Evolutionary conservation across 2,113 vertebrate species (phyloP).

Genomic region (Aldabrachelys gigantea): DNA sequence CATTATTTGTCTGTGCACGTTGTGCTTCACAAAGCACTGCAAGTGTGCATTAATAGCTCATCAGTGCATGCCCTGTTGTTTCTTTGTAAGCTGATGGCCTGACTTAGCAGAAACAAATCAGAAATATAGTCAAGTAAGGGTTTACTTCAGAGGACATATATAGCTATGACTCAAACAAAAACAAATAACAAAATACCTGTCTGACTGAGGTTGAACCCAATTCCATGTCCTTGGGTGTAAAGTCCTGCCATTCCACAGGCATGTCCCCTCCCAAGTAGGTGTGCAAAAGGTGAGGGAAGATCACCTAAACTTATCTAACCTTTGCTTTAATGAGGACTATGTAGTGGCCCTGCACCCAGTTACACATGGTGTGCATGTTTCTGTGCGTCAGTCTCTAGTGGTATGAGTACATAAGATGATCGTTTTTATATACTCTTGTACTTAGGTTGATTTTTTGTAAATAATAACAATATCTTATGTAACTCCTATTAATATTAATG

Average conservation of each 20-base stretch:
- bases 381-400: neutral
- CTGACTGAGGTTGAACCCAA: neutral
- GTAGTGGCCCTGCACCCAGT: neutral
- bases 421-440: neutral
- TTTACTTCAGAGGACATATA: neutral
- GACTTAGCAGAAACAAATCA: neutral
- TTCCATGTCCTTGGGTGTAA: neutral
- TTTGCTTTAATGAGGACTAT: neutral
- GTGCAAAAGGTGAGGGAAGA: neutral
- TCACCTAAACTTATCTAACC: neutral
- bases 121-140: neutral
- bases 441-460: neutral
- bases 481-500: neutral
- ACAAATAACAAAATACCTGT: neutral
- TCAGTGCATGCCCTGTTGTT: neutral
- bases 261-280: neutral
- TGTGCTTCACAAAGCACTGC: fast-evolving
- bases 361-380: neutral
- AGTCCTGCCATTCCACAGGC: neutral
- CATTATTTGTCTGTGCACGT: neutral
- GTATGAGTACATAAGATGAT: neutral
- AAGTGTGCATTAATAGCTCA: neutral
- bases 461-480: neutral
- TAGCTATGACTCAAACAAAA: neutral
- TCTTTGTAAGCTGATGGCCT: neutral